Base-by-base conservation (phyloP, 2,113 vertebrate genomes). In the Brachyhypopomus occidentalis region DNA sequence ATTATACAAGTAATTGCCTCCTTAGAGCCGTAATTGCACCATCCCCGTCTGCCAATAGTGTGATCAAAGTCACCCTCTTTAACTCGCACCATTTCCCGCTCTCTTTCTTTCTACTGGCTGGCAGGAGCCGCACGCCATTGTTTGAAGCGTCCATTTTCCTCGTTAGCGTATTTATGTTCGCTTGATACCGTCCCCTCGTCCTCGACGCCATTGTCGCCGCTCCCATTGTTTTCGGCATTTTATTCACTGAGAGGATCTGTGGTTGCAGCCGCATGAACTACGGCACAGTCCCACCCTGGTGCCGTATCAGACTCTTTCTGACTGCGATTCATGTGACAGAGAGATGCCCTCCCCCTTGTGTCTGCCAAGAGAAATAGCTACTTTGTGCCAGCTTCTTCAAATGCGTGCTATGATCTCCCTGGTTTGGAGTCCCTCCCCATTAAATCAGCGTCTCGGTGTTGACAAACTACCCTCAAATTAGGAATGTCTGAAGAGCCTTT, bases 1-100 rank as follows among this genome's bases (percentile, higher is more conserved):
- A 75, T 90, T 84, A 88, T 90, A 86, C 92, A 88, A 91, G 90
- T 92, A 91, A 91, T 92, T 91, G 89, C 87, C 90, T 89, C 91
- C 90, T 88, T 85, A 87, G 87, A 83, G 89, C 87, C 41, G 79
- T 92, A 91, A 92, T 92, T 90, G 90, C 89, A 86, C 85, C 88
- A 90, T 86, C 86, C 87, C 7, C 34, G 91, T 91, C 90, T 89
- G 88, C 85, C 85, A 89, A 87, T 89, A 87, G 86, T 89, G 86
- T 89, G 91, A 93, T 93, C 92, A 94, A 93, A 93, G 92, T 88
- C 88, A 86, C 90, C 56, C 45, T 75, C 69, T 71, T 79, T 58
- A 30, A 70, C 71, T 79, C 88, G 84, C 86, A 82, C 86, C 86
- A 84, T 87, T 89, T 84, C 79, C 86, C 67, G 67, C 81, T 75